Evolutionary conservation across 2,888 invertebrate species (phyloP).

Genomic region (Lycophotia porphyrea): DNA sequence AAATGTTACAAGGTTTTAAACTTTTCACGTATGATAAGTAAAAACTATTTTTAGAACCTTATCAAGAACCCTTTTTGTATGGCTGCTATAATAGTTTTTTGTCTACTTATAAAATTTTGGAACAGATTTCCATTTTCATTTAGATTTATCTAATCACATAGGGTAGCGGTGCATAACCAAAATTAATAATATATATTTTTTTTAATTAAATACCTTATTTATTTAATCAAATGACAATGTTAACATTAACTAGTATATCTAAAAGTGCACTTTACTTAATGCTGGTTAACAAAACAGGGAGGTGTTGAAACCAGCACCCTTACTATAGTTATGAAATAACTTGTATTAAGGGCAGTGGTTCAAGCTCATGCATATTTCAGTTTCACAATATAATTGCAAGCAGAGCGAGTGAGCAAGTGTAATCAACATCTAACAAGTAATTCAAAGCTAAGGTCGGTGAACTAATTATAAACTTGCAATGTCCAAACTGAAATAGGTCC

Average conservation of each 20-base stretch:
- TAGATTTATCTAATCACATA: not conserved
- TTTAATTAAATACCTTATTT: too few relatives aligned
- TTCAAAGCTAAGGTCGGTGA: not conserved
- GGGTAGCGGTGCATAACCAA: not conserved
- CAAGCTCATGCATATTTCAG: too few relatives aligned
- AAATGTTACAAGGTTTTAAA: not conserved
- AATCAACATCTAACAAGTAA: not conserved
- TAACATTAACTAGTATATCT: too few relatives aligned
- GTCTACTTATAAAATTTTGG: not conserved
- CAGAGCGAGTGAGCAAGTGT: too few relatives aligned
- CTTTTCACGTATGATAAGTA: not conserved
- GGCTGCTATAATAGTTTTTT: not conserved
- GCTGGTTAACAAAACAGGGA: too few relatives aligned
- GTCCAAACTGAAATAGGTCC: not conserved
- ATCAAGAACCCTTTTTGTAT: not conserved
- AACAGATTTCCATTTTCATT: not conserved
- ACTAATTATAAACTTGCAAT: not conserved
- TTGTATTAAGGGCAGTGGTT: too few relatives aligned
- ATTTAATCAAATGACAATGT: too few relatives aligned
- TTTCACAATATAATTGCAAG: too few relatives aligned
- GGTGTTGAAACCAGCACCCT: too few relatives aligned
- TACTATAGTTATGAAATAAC: too few relatives aligned
- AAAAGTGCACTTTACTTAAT: too few relatives aligned
- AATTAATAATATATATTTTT: too few relatives aligned
- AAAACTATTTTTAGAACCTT: not conserved